These are phyloP conservation scores for Dromiciops gliroides DNA, from an alignment of 2,113 vertebrate species.

Conservation along the genomic window DNA sequence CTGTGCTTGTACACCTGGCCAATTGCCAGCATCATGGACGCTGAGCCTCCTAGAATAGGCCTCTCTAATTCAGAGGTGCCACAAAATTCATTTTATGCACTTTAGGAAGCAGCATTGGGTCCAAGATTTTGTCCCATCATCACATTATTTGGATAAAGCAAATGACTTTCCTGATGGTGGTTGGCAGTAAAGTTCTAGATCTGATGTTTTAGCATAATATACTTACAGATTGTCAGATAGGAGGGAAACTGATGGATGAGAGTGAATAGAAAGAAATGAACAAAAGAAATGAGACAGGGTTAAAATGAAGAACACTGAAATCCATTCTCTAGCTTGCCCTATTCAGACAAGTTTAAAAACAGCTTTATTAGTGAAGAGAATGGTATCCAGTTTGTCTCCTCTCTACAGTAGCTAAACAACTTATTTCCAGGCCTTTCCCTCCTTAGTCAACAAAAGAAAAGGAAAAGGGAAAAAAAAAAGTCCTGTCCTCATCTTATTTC, in stretches of 20 bases:
- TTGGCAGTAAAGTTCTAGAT: neutral
- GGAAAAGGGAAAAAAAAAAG: neutral
- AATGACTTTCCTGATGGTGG: neutral
- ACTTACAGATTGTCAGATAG: neutral
- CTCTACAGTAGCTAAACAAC: neutral
- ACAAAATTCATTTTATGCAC: neutral
- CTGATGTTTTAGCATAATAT: neutral
- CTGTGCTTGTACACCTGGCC: neutral
- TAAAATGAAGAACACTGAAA: neutral
- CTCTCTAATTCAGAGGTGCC: neutral
- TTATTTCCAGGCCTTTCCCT: neutral
- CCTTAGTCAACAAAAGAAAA: neutral
- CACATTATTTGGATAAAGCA: neutral
- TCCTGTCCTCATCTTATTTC: neutral
- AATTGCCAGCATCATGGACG: neutral
- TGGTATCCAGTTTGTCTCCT: neutral
- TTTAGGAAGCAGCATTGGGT: neutral
- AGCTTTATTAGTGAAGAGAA: neutral
- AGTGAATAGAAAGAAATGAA: neutral
- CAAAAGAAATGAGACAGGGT: neutral
- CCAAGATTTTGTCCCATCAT: neutral
- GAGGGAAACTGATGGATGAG: neutral
- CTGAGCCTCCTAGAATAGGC: neutral
- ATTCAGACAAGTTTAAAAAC: neutral
- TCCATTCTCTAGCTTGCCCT: neutral